Evolutionary conservation across 2,797 vertebrate species (phyloP), one percentile per base, ranked within the genome.

Genomic region (Sternotherus odoratus): DNA sequence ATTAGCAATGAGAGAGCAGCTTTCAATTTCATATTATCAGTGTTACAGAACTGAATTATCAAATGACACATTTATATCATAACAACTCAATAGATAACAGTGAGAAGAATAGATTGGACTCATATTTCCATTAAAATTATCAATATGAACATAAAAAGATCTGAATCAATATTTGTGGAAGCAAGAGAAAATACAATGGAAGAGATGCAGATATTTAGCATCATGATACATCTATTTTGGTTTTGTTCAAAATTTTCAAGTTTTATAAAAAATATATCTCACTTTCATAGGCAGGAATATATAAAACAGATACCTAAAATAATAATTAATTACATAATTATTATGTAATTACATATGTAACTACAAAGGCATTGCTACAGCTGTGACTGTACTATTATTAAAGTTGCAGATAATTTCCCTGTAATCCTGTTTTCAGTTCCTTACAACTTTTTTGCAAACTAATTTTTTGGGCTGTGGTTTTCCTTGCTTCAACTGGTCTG

Each of bases 21-120:
- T 79, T 3, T 74, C 60, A 1, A 1, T 77, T 87, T 87, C 53
- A 30, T 88, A 28, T 39, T 33, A 60, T 9, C 83, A 92, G 30
- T 46, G 11, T 3, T 26, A 83, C 6, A 51, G 66, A 91, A 79
- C 0, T 46, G 1, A 66, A n/a, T 30, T 69, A 53, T 74, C 57
- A 63, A 83, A 78, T 49, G 24, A 57, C 8, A 2, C 11, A 56
- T 80, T 81, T 63, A 74, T 28, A 11, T 75, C 23, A 0, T 6
- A 83, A 75, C n/a, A 83, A 75, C n/a, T 77, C 43, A 39, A 36
- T 0, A 48, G 5, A 30, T 46, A 90, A 74, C 46, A 72, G 13
- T 17, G 82, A 91, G 83, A 77, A 48, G 84, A 1, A 28, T 0
- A 0, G 1, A 0, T 1, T 11, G 83, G 15, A 87, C 15, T 7